Base-by-base conservation (phyloP, 2,113 vertebrate genomes). In the Meriones unguiculatus region DNA sequence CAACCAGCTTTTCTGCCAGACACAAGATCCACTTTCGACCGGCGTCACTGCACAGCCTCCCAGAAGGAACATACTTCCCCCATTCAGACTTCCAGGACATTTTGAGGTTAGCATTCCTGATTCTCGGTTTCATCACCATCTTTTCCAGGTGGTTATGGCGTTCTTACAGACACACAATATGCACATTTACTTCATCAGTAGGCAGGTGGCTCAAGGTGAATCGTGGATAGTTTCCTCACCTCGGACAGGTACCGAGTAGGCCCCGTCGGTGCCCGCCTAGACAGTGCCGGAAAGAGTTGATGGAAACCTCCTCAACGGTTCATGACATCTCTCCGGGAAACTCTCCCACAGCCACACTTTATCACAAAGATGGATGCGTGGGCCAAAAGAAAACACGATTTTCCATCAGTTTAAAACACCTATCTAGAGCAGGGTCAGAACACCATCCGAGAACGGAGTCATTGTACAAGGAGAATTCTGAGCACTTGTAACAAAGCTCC, bases 21-120 rank as follows among this genome's bases (percentile, higher is more conserved):
- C 77, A 22, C 77, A 90, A 75, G 88, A 72, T 77, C 77, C 62
- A 30, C 30, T 95, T 86, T 92, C 62, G 28, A 35, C 41, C 62
- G 41, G 28, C 69, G 41, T 85, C 77, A 62, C 41, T 73, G 67
- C 59, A 13, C 13, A 67, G 38, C 57, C 54, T 90, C 57, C 57
- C 41, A 93, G 46, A 50, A 41, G 77, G 81, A 72, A 85, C 14
- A 50, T 38, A 62, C 32, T 67, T 46, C 52, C 75, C 62, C 77
- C 89, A n/a, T 70, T 94, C 91, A n/a, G 13, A 91, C 72, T 64
- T 87, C 14, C 50, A 46, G 67, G 67, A 67, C 28, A 81, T 77
- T 90, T 41, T 93, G 90, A 95, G 92, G 30, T 76, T 30, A 89
- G 46, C 90, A 97, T 92, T 70, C 46, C 17, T 86, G 7, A 93